These are phyloP conservation scores for Perca flavescens DNA, from an alignment of 2,113 vertebrate genomes.

Conservation along the genomic window DNA sequence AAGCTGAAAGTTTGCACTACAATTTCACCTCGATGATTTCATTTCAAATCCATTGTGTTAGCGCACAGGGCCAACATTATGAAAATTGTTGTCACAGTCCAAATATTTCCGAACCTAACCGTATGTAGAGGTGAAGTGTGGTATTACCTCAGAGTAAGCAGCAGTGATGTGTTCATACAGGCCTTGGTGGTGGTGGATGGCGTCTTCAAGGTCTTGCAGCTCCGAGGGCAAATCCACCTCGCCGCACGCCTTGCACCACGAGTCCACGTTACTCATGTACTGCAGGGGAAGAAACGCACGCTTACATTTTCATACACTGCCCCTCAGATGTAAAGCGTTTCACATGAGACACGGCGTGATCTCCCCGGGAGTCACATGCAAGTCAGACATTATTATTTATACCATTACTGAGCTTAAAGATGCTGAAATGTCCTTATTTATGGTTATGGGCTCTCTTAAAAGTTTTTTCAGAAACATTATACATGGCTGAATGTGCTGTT, in stretches of 20 bases:
- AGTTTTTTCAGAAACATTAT: slow-evolving; percentile 23
- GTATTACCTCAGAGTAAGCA: slow-evolving; percentile 93
- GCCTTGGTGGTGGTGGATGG: slow-evolving; percentile 98
- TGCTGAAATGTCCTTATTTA: neutral
- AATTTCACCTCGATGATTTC: too few relatives aligned
- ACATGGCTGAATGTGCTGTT: slow-evolving; percentile 18
- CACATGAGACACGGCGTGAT: neutral
- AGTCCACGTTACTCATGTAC: slow-evolving; percentile 99
- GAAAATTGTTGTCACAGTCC: too few relatives aligned
- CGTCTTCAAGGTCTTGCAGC: slow-evolving; percentile 97
- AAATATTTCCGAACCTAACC: too few relatives aligned
- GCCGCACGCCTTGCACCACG: slow-evolving; percentile 97
- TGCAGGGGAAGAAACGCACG: slow-evolving; percentile 63
- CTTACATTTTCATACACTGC: neutral
- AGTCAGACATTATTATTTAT: slow-evolving; percentile 24
- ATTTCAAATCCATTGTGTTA: too few relatives aligned
- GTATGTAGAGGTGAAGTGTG: neutral
- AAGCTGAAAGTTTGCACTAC: too few relatives aligned
- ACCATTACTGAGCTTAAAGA: slow-evolving; percentile 8
- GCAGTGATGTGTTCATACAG: slow-evolving; percentile 97
- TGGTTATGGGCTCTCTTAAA: neutral
- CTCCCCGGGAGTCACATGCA: slow-evolving; percentile 32
- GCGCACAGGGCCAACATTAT: too few relatives aligned
- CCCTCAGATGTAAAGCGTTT: slow-evolving; percentile 8
- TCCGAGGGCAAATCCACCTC: slow-evolving; percentile 97